Conservation (phyloP, 2,113 vertebrate species). For the Poicephalus gulielmi region DNA sequence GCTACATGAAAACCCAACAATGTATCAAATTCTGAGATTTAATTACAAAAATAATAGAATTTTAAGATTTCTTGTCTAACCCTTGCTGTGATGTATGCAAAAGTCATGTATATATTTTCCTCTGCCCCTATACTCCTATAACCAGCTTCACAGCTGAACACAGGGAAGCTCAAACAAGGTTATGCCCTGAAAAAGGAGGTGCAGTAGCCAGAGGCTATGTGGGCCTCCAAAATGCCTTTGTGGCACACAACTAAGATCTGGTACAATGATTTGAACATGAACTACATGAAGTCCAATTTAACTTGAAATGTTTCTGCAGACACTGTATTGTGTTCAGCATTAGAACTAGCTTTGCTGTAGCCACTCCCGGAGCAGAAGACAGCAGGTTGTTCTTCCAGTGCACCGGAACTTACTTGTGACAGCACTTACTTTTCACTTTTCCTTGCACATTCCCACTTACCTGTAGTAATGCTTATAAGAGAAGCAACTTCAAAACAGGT, state of each 20-base stretch:
- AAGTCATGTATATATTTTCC: neutral
- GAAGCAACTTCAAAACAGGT: neutral
- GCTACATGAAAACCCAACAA: neutral
- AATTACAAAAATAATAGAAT: neutral
- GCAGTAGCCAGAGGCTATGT: neutral
- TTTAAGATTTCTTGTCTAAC: neutral
- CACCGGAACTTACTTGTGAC: neutral
- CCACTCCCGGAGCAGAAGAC: neutral
- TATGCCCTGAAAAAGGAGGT: neutral
- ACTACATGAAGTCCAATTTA: neutral
- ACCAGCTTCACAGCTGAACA: neutral
- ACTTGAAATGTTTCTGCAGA: neutral
- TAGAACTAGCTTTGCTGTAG: neutral
- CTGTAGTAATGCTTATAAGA: neutral
- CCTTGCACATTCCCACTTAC: neutral
- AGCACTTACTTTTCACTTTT: neutral
- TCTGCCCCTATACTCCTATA: neutral
- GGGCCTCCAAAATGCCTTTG: neutral
- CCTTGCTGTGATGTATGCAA: neutral
- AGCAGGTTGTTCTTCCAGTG: neutral
- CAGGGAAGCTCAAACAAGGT: neutral
- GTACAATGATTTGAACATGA: neutral
- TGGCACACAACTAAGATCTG: neutral
- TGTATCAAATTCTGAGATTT: neutral
- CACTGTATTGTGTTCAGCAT: too few species aligned